Base-by-base conservation (phyloP, 23 tunicate genomes). In the Botrylloides violaceus region DNA sequence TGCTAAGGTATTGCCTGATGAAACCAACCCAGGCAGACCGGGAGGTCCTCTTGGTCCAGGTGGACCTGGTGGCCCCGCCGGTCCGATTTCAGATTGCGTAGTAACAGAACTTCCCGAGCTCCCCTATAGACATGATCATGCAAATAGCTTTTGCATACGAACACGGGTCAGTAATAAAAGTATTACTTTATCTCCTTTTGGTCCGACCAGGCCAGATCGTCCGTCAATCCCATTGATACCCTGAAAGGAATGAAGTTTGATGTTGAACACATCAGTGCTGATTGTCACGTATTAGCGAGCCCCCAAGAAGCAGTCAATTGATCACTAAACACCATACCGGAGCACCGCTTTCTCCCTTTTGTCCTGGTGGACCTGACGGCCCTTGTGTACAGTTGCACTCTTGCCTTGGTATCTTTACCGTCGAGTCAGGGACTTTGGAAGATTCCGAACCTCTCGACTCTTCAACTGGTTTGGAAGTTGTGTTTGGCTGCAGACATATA, bases 1-100 rank as follows among this genome's bases (percentile, higher is more conserved):
- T 7, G 53, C 53, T 15, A 15, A 9, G 53, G 12, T 63, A 3
- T 63, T 31, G 29, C 70, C 70, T 19, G 70, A 31, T 59, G 64
- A 6, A 6, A 26, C 19, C 29, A 31, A 5, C 6, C 58, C 74
- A 37, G 79, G 64, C 20, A 66, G 29, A 19, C 86, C 86, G 15
- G 78, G 82, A 20, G 73, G 66, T 29, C 80, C 95, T 23, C 77
- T 76, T 27, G 55, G 76, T 29, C 94, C 94, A 28, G 75, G 72
- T n/a, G 81, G 73, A 25, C 94, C 94, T 20, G 43, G 65, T 12
- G 80, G 80, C 1, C 94, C 94, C 9, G 77, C 76, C 7, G 72
- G 81, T 5, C 94, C 85, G 18, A 24, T 37, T 25, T 32, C 58
- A 4, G 4, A 0, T 36, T 43, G 53, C n/a, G n/a, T n/a, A n/a